Conservation (phyloP, 2,797 vertebrate species). For the Rhinogobio ventralis region DNA sequence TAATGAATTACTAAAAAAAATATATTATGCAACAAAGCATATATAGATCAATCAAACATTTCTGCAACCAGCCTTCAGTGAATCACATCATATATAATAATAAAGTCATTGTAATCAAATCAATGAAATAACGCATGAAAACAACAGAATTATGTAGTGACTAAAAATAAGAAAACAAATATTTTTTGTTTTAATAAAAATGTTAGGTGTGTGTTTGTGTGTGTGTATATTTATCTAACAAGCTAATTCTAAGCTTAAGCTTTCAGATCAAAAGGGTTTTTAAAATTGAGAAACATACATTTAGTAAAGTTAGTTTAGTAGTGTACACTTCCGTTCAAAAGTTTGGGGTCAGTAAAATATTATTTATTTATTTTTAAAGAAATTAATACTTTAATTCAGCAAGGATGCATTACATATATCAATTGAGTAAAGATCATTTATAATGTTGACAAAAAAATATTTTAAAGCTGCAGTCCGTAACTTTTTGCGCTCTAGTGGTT, state of each 20-base stretch:
- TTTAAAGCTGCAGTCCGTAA: no score
- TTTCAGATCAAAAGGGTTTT: background rate
- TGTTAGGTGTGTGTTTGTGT: no score
- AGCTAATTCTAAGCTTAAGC: background rate
- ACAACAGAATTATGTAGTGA: background rate
- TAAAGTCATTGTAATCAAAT: background rate
- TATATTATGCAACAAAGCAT: no score
- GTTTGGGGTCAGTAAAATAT: background rate
- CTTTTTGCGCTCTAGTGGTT: no score
- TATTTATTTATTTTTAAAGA: background rate
- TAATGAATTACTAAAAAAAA: no score
- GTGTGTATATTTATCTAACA: background rate
- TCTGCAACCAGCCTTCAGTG: no score
- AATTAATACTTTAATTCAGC: background rate
- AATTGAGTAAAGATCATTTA: background rate
- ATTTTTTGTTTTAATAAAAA: background rate
- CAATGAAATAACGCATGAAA: background rate
- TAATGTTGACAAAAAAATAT: background rate
- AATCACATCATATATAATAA: no score
- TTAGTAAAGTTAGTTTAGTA: background rate
- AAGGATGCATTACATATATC: background rate
- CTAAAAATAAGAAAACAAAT: background rate
- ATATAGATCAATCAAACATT: no score
- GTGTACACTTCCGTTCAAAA: background rate
- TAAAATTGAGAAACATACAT: background rate